A percentile compares a stretch with the other conserved stretches of the same genome.
Evolutionary conservation across 1,140 invertebrate genomes (phyloP).

Genomic region (Dinoponera quadriceps): DNA sequence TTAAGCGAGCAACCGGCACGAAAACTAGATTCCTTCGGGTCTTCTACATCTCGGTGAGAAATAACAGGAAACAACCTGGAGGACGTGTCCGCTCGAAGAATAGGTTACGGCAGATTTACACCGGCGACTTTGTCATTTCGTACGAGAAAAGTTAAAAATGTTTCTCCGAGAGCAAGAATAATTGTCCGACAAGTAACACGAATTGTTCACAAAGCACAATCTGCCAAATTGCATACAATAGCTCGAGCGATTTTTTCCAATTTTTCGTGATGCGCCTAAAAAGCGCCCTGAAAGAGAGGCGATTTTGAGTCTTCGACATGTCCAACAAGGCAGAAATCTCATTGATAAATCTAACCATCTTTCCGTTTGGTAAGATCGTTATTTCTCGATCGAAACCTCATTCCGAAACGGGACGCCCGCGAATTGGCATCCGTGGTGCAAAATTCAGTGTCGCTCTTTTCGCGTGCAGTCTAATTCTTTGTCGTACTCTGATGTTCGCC

Average conservation of each 20-base stretch:
- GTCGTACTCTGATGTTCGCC: too few relatives aligned
- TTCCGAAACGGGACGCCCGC: not conserved
- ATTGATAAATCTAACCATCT: constrained; percentile 27
- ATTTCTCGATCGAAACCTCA: not conserved
- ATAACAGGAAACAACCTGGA: constrained; percentile 9
- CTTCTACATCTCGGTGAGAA: constrained; percentile 6
- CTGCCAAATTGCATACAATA: too few relatives aligned
- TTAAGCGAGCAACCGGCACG: not conserved
- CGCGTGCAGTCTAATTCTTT: too few relatives aligned
- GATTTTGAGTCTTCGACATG: constrained; percentile 10
- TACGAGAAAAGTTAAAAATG: too few relatives aligned
- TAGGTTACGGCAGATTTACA: too few relatives aligned
- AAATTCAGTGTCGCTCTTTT: too few relatives aligned
- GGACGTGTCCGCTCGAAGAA: not conserved
- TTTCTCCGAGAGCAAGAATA: too few relatives aligned
- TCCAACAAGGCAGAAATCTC: constrained; percentile 38
- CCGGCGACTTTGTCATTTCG: too few relatives aligned
- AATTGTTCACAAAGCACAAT: too few relatives aligned
- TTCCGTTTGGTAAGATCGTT: not conserved
- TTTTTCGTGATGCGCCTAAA: constrained; percentile 6
- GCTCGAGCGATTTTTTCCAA: too few relatives aligned
- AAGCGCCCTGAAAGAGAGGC: constrained; percentile 32
- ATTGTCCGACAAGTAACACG: too few relatives aligned
- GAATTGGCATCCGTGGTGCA: too few relatives aligned
- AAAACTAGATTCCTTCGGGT: constrained; percentile 41